These are phyloP conservation scores for Periophthalmus magnuspinnatus DNA, from an alignment of 2,797 vertebrate genomes.

Conservation along the genomic window DNA sequence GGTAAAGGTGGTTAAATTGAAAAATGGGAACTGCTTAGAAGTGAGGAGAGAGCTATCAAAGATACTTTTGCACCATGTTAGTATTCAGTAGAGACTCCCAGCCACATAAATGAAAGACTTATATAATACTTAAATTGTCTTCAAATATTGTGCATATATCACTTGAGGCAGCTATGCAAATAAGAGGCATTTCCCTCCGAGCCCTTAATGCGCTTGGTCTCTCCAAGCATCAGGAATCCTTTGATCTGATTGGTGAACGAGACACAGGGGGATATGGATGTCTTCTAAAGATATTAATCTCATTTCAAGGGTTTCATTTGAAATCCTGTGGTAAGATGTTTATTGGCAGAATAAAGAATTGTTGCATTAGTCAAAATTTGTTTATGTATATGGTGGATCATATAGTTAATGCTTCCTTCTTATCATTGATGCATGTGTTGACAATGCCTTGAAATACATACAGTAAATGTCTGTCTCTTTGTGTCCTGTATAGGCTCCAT, in stretches of 20 bases:
- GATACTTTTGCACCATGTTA: slow-evolving; percentile 6
- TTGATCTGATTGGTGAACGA: slow-evolving; percentile 43
- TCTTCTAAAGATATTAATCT: slow-evolving; percentile 14
- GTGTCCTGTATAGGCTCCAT: neutral
- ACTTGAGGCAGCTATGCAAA: slow-evolving; percentile 28
- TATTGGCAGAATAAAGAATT: neutral
- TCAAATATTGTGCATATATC: slow-evolving; percentile 29
- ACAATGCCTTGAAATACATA: neutral
- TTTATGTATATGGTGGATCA: neutral
- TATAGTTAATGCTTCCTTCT: neutral
- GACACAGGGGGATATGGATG: slow-evolving; percentile 17
- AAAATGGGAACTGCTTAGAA: slow-evolving; percentile 19
- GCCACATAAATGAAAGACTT: neutral
- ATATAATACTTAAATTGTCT: slow-evolving; percentile 25
- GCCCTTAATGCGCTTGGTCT: slow-evolving; percentile 23
- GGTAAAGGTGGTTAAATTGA: slow-evolving; percentile 14
- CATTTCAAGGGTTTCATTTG: slow-evolving; percentile 15
- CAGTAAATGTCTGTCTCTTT: neutral
- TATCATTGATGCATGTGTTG: too few relatives aligned
- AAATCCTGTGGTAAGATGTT: neutral
- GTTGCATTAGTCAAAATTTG: neutral
- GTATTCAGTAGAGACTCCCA: slow-evolving; percentile 19
- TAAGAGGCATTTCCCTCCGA: slow-evolving; percentile 22
- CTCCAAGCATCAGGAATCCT: slow-evolving; percentile 23
- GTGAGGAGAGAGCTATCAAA: slow-evolving; percentile 10